Base-by-base conservation (phyloP, 2,113 vertebrate genomes). In the Ranitomeya variabilis region DNA sequence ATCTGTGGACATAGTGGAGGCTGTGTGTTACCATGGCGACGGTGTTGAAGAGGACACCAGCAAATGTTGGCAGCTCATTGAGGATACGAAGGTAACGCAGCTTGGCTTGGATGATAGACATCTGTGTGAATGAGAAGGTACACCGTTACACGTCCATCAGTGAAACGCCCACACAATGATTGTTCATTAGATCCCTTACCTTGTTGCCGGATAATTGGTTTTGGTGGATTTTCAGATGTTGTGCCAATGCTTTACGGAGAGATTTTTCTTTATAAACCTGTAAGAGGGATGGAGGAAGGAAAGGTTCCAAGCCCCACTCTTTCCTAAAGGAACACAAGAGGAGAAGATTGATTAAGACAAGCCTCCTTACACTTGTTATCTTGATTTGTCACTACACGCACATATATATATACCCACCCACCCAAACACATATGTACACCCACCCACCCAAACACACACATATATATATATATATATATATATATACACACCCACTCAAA, bases 271-370 rank as follows among this genome's bases (percentile, higher is more conserved):
- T 99, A 92, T 98, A 92, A 77, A 96, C 95, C 90, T 98, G 97
- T 86, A 99, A 95, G 74, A 99, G 94, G 1, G 97, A 97, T 64
- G 97, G 96, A 69, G 98, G 98, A 90, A 99, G 96, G 92, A 99
- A 99, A 88, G 97, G 97, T 90, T 99, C 98, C 86, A 99, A 94
- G 16, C 98, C 98, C 98, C 98, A 99, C 87, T 99, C 98, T 91
- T 99, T 99, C 94, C 98, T 99, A 92, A 88, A 87, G 84, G 89
- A 71, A 89, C 92, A 89, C 52, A 77, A 90, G 86, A 74, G 76
- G 77, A 69, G 84, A 80, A 11, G 86, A 90, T 66, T 26, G 26
- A 6, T 3, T 37, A 9, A 89, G 59, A 11, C 88, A 54, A n/a
- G 16, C 6, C 26, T 31, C 26, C 26, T 31, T 1, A 31, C 26